Percentiles rank a stretch among this genome's conserved stretches.
These are phyloP conservation scores for Ispidina lecontei DNA, from an alignment of 2,797 vertebrate genomes.

Conservation along the genomic window DNA sequence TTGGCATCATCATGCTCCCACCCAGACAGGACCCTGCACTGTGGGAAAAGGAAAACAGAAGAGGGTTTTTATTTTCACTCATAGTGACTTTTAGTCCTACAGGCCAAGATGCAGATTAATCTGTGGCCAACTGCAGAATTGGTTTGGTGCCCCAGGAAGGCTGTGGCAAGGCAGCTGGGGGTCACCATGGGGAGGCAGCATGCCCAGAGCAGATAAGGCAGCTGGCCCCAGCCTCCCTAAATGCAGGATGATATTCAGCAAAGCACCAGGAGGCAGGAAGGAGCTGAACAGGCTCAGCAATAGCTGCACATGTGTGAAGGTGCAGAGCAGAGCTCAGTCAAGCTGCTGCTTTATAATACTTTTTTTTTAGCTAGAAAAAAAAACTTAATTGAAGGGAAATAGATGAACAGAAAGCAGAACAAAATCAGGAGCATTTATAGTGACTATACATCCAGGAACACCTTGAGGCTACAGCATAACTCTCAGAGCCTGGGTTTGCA, in stretches of 20 bases:
- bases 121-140: rapidly evolving
- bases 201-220: neutral
- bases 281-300: neutral
- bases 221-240: neutral
- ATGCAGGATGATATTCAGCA: neutral
- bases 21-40: neutral
- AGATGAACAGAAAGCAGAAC: neutral
- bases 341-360: neutral
- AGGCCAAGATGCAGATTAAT: neutral
- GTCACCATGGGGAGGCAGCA: neutral
- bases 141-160: neutral
- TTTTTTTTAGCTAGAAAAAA: neutral
- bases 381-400: neutral
- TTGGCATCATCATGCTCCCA: rapidly evolving
- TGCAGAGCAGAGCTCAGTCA: neutral
- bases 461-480: neutral
- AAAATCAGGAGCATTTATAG: neutral
- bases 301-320: neutral
- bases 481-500: neutral
- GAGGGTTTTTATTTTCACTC: neutral
- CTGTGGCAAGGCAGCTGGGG: neutral
- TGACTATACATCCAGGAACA: rapidly evolving
- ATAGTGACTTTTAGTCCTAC: rapidly evolving
- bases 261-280: neutral
- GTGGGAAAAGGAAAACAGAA: rapidly evolving